Evolutionary conservation across 2,888 invertebrate species (phyloP).

Genomic region (Galerucella nymphaeae): DNA sequence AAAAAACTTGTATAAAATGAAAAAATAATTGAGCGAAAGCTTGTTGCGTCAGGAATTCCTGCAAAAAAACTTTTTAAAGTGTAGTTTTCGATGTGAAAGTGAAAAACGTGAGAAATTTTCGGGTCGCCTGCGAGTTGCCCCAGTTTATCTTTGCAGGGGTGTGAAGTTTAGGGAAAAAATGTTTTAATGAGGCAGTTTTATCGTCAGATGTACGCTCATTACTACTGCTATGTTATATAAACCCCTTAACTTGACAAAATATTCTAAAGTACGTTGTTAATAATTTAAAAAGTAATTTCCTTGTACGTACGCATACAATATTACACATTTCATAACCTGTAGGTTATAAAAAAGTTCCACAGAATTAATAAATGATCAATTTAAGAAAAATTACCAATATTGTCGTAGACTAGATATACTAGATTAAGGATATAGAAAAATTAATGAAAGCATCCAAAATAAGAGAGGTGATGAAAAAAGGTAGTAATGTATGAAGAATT

Average conservation of each 20-base stretch:
- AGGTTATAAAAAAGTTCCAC: background rate
- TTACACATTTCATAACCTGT: background rate
- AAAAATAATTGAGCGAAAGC: too few relatives aligned
- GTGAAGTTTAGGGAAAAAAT: constrained; percentile 20
- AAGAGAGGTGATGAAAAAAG: too few relatives aligned
- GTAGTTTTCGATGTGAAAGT: constrained; percentile 3
- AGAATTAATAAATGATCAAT: background rate
- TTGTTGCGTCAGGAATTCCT: background rate
- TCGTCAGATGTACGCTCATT: constrained; percentile 12
- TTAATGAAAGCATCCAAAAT: too few relatives aligned
- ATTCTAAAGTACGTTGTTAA: background rate
- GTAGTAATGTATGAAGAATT: too few relatives aligned
- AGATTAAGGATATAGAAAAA: too few relatives aligned
- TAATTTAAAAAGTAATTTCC: background rate
- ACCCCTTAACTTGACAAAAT: background rate
- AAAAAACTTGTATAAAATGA: too few relatives aligned
- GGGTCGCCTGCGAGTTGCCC: constrained; percentile 15
- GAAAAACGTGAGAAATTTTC: background rate
- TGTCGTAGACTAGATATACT: too few relatives aligned
- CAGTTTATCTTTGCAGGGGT: constrained; percentile 23
- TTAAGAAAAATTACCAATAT: too few relatives aligned
- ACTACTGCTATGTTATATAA: background rate
- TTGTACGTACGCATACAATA: background rate
- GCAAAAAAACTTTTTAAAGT: background rate
- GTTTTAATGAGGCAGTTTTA: constrained; percentile 30